These are phyloP conservation scores for Drosophila differens DNA, from an alignment of 2,888 invertebrate species.

Conservation along the genomic window DNA sequence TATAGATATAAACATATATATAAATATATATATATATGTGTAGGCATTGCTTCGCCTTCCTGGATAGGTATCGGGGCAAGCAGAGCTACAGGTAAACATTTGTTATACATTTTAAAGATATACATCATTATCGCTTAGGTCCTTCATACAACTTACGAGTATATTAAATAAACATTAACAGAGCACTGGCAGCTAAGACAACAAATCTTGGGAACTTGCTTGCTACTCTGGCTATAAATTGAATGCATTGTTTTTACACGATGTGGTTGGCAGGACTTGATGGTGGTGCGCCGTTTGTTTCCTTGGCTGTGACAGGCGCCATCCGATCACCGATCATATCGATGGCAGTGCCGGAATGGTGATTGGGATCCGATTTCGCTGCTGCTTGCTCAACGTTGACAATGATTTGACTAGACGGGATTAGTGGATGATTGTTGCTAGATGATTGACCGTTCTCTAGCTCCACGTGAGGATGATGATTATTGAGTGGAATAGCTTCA, in stretches of 20 bases:
- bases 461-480: slow-evolving; percentile 56
- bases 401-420: slow-evolving; percentile 50
- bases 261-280: slow-evolving; percentile 15
- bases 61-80: slow-evolving; percentile 21
- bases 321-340: slow-evolving; percentile 62
- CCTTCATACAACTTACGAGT: slow-evolving; percentile 48
- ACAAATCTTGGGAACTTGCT: slow-evolving; percentile 12
- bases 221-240: slow-evolving; percentile 18
- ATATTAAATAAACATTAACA: slow-evolving; percentile 45
- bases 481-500: slow-evolving; percentile 74
- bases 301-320: slow-evolving; percentile 45
- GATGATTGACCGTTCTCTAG: slow-evolving; percentile 47
- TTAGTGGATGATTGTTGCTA: slow-evolving; percentile 34
- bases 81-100: slow-evolving; percentile 29
- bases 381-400: slow-evolving; percentile 41
- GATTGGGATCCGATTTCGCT: slow-evolving; percentile 6
- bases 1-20: not conserved
- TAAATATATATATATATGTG: not conserved
- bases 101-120: slow-evolving; percentile 25
- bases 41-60: not conserved
- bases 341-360: slow-evolving; percentile 31
- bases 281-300: slow-evolving; percentile 48
- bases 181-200: slow-evolving; percentile 29
- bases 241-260: slow-evolving; percentile 32
- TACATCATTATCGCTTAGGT: slow-evolving; percentile 16